Evolutionary conservation across 2,797 vertebrate species (phyloP).

Genomic region (Amazonetta brasiliensis): DNA sequence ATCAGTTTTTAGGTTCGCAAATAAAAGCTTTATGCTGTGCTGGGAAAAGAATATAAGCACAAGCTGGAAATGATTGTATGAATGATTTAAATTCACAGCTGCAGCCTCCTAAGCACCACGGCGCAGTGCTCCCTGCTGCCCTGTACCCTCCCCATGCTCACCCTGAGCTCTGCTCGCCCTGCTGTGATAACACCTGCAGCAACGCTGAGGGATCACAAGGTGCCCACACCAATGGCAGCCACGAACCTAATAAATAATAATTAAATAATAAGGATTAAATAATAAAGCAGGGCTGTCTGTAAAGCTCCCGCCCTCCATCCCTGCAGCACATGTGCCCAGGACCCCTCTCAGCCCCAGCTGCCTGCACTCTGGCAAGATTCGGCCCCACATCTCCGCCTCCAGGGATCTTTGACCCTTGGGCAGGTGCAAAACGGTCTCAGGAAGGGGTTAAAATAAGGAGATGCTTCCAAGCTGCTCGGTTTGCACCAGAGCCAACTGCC

Average conservation of each 20-base stretch:
- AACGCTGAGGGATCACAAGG: neutral
- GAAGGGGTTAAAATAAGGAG: slow-evolving; percentile 5
- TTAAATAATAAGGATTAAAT: neutral
- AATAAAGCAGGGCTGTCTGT: neutral
- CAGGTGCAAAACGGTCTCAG: neutral
- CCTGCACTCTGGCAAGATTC: fast-evolving
- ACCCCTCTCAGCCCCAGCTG: neutral
- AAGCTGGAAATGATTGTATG: neutral
- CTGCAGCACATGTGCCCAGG: too few relatives aligned
- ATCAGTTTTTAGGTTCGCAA: neutral
- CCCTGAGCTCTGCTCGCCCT: neutral
- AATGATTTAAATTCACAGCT: neutral
- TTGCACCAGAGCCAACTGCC: neutral
- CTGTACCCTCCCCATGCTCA: neutral
- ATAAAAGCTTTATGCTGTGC: neutral
- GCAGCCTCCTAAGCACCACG: neutral
- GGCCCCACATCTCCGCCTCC: neutral
- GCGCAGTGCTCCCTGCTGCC: neutral
- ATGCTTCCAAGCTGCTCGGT: neutral
- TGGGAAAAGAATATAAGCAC: neutral
- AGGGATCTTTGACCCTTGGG: neutral
- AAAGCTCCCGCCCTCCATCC: neutral
- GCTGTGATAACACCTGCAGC: neutral
- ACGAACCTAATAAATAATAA: too few relatives aligned
- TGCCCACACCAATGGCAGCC: neutral